These are phyloP conservation scores for Temnothorax nylanderi DNA, from an alignment of 1,140 invertebrate genomes.

Conservation along the genomic window DNA sequence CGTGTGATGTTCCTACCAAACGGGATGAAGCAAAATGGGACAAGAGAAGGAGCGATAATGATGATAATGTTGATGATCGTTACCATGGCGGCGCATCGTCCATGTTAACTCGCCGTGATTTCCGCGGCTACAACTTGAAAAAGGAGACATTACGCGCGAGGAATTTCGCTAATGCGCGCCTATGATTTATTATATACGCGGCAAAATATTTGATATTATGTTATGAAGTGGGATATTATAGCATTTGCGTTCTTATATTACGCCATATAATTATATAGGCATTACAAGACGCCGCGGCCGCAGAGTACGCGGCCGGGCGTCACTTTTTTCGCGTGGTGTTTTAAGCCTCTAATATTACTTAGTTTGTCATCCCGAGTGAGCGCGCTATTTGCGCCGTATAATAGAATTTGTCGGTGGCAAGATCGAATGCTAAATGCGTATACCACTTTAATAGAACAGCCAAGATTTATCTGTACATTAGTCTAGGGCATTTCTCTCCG, in stretches of 20 bases:
- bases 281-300: not conserved
- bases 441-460: slow-evolving; percentile 59
- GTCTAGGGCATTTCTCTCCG: slow-evolving; percentile 66
- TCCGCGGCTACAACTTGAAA: slow-evolving; percentile 52
- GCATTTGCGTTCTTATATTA: slow-evolving; percentile 25
- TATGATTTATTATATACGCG: slow-evolving; percentile 75
- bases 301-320: not conserved
- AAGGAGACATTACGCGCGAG: slow-evolving; percentile 66
- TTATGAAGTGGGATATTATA: slow-evolving; percentile 35
- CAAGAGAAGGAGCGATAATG: slow-evolving; percentile 79
- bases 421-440: slow-evolving; percentile 61
- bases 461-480: slow-evolving; percentile 69
- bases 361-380: slow-evolving; percentile 42
- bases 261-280: slow-evolving; percentile 41
- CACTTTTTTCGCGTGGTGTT: not conserved
- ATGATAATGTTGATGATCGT: slow-evolving; percentile 84
- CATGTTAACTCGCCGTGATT: slow-evolving; percentile 71
- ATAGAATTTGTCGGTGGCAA: slow-evolving; percentile 60
- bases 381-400: slow-evolving; percentile 46
- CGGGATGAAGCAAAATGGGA: slow-evolving; percentile 69
- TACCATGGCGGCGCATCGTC: slow-evolving; percentile 78
- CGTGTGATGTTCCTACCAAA: slow-evolving; percentile 69
- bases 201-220: slow-evolving; percentile 54
- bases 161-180: slow-evolving; percentile 74
- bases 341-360: slow-evolving; percentile 52